phyloP scores from a whole-genome alignment of 2,888 invertebrate species.

The Pogonocherus hispidulus region DNA sequence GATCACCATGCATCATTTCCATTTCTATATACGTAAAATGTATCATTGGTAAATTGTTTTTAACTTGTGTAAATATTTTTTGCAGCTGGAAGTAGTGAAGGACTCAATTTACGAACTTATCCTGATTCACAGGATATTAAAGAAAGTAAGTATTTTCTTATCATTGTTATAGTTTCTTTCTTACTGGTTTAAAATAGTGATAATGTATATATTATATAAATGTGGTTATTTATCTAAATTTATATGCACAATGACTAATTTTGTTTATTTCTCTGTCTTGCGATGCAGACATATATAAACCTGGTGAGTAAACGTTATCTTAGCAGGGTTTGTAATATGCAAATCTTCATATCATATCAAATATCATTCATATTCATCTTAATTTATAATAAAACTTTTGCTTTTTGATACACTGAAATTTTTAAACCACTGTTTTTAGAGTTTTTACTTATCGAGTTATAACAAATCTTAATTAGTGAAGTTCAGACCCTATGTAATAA shows the following conservation, averaged over 20 bases:
- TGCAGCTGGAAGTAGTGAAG: conserved; percentile 61
- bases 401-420: neutral
- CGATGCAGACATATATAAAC: conserved; percentile 66
- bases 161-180: conserved; percentile 4
- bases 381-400: conserved; percentile 1
- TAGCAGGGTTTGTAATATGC: conserved; percentile 7
- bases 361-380: conserved; percentile 5
- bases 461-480: no score
- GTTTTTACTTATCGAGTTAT: no score
- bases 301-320: conserved; percentile 63
- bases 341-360: conserved; percentile 6
- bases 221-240: conserved; percentile 21
- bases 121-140: conserved; percentile 84
- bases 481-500: no score
- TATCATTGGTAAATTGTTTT: no score
- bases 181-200: neutral
- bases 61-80: no score
- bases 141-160: conserved; percentile 78
- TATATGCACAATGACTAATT: conserved; percentile 55
- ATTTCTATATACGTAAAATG: no score
- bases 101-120: conserved; percentile 81
- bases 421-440: no score
- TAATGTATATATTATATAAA: conserved; percentile 37
- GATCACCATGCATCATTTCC: no score
- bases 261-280: conserved; percentile 60